Conservation (phyloP, 2,797 vertebrate genomes). For the Clarias platycephalus region DNA sequence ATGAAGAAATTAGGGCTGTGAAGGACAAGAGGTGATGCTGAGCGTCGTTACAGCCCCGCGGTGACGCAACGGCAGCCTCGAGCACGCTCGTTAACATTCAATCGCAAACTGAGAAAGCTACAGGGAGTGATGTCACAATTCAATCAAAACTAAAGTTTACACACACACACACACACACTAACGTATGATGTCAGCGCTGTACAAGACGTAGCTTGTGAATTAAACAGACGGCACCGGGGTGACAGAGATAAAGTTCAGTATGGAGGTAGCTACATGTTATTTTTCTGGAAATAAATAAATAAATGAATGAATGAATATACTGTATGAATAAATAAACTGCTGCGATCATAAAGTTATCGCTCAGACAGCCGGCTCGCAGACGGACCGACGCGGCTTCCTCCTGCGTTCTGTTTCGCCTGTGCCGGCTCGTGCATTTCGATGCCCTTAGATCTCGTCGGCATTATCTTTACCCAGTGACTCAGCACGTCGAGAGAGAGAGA, state of each 20-base stretch:
- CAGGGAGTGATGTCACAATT: too few species aligned
- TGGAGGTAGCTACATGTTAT: background rate
- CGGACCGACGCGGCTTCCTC: background rate
- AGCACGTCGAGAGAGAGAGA: background rate
- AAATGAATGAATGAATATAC: too few species aligned
- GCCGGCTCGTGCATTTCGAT: background rate
- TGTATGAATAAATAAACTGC: too few species aligned
- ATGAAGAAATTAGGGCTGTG: background rate
- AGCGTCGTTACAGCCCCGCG: too few species aligned
- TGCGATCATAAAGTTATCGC: background rate
- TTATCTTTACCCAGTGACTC: constrained; percentile 31
- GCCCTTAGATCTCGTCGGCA: background rate
- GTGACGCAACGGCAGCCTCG: too few species aligned
- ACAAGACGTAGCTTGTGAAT: background rate
- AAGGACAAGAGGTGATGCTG: too few species aligned
- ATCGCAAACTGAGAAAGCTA: too few species aligned
- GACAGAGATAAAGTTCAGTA: background rate
- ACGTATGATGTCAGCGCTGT: background rate
- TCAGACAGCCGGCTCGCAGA: background rate
- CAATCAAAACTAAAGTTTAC: too few species aligned
- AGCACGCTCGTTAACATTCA: too few species aligned
- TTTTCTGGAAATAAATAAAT: too few species aligned
- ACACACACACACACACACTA: too few species aligned
- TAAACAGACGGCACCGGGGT: background rate
- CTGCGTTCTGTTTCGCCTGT: background rate